Base-by-base conservation (phyloP, 2,888 invertebrate genomes). In the Steinernema hermaphroditum region DNA sequence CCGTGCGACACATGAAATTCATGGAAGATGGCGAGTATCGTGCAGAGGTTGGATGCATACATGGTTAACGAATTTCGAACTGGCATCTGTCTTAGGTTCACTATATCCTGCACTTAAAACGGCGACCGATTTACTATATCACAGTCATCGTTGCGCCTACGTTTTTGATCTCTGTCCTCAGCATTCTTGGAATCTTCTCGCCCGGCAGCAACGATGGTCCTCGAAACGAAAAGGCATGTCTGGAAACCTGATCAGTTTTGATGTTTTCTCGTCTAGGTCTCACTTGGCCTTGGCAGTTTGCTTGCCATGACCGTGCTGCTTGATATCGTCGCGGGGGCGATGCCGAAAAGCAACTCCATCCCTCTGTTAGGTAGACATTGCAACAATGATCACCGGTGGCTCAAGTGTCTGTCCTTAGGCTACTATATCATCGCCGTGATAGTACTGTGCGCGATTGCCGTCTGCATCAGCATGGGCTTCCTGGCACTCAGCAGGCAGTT, bases 81-180 rank as follows among this genome's bases (percentile, higher is more conserved):
- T 19, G 78, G 16, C 16, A 1, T n/a, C 9, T 62, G 16, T 27
- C 71, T 62, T 72, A 83, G 78, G 77, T 83, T 19, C 84, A 83
- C 69, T 84, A 84, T 76, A 83, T 84, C 57, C 77, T 84, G 68
- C 84, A 84, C 68, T 71, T 84, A 22, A 78, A 81, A 74, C 79
- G 84, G 19, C 77, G 83, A 27, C 82, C 84, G 2, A 78, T 81
- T 72, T 84, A 83, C 74, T 84, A 84, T 69, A 76, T 84, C 8
- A 83, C 83, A 1, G 84, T 84, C 27, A 83, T 84, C 50, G 84
- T 84, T 8, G 83, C 80, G 2, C 84, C 84, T 2, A 83, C 80
- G 6, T 84, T 83, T 70, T 73, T 84, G 43, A 84, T 84, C 22
- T 83, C 83, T 0, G 82, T 83, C 6, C 73, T 84, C 2, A 80